Base-by-base conservation (phyloP, 2,113 vertebrate species). In the Apeltes quadracus region DNA sequence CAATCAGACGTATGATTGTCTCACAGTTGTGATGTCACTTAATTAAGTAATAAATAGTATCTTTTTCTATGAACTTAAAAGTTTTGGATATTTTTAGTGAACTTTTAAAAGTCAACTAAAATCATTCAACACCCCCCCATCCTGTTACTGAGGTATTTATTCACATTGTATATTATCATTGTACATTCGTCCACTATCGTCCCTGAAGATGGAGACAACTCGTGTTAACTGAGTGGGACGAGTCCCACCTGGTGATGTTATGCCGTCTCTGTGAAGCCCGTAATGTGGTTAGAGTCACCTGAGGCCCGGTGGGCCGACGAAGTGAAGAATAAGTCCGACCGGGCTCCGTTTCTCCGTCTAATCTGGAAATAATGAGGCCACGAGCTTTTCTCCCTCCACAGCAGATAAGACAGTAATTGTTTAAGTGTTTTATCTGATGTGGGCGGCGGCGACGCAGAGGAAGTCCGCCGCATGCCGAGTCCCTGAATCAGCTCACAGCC, bases 401-500 rank as follows among this genome's bases (percentile, higher is more conserved):
- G 79, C 78, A 85, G 93, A 93, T 92, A 92, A 91, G 90, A 90
- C 82, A 84, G 86, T 91, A 92, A 93, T 93, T 90, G 91, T 92
- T 92, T 87, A 91, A 92, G 89, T 89, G 89, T 89, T 90, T 90
- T 93, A 93, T 93, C 91, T 90, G 88, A 92, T 91, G 86, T 75
- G 80, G 71, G 69, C 34, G 70, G 50, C 34, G 34, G 72, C 83
- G 74, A 80, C 29, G 50, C 75, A 62, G 82, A 87, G 78, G 84
- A 77, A 73, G 69, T 58, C 54, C 46, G 55, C 56, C 10, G 63
- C 80, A 75, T 76, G 81, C 67, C 27, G 57, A 86, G 75, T 76
- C 54, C 62, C 34, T 10, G 67, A 67, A 55, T 83, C 75, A 43
- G 34, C n/a, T 53, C 29, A 59, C 62, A 64, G 38, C 72, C 10